Evolutionary conservation across 2,888 invertebrate species (phyloP), one percentile per base, ranked within the genome.

Genomic region (Dasypolia templi): DNA sequence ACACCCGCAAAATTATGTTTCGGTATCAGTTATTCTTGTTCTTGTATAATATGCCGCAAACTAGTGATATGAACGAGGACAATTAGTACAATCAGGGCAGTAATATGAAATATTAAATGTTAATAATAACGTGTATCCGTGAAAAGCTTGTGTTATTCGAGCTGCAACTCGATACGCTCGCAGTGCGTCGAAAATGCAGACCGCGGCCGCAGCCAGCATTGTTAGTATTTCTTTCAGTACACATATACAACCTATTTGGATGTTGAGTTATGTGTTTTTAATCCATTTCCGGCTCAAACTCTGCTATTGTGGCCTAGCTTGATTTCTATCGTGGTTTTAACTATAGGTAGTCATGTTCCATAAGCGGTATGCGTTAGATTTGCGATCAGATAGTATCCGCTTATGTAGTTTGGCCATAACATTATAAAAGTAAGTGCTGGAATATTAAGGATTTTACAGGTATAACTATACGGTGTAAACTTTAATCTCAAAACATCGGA

Each of bases 61-160:
- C 2, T 17, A 51, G 26, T n/a, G n/a, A 11, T 46, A 22, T 19
- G 29, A 29, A 58, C 22, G 35, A n/a, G 11, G 11, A 49, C 44
- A 63, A 77, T 77, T 53, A 53, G n/a, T 44, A 29, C 3, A n/a
- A 44, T n/a, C 56, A 35, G 6, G 7, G 17, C 29, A 51, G 35
- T 44, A 32, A 55, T 14, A 42, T 46, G 19, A 59, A 75, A 72
- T 59, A 56, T 46, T 39, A 3, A 55, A 46, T 55, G 29, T 51
- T n/a, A 55, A 73, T 74, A 51, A 67, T 69, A 77, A 76, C 66
- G 70, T 56, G 63, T 82, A 83, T 86, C 86, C 87, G 79, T 88
- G 83, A 88, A 88, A 87, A 87, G 65, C 46, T 69, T 59, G 49
- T 63, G 59, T 72, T 77, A 88, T 83, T 76, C 35, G 81, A 90